Percentiles rank a stretch among this genome's conserved stretches.
Conservation (phyloP, 2,888 invertebrate species). For the Tolmerus cingulatus region DNA sequence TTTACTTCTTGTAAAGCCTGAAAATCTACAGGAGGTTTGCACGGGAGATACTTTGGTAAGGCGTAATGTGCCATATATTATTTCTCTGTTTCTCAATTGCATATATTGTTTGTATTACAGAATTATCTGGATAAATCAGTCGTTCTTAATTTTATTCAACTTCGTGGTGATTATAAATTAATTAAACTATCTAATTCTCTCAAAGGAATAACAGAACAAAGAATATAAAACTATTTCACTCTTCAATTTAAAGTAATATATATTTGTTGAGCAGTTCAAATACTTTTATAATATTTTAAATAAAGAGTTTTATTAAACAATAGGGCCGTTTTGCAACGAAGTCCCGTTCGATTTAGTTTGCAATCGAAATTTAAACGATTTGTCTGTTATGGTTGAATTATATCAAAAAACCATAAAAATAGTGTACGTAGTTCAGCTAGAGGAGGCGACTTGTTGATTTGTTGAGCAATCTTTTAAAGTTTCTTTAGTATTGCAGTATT, state of each 20-base stretch:
- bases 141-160: conserved; percentile 90
- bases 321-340: no score
- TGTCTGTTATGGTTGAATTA: neutral
- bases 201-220: conserved; percentile 66
- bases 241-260: conserved; percentile 1
- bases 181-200: conserved; percentile 74
- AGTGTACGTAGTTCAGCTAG: neutral
- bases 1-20: conserved; percentile 91
- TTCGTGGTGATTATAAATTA: conserved; percentile 92
- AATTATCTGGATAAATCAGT: conserved; percentile 89
- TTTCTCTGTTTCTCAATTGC: neutral
- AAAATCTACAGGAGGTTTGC: conserved; percentile 95
- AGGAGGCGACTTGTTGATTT: no score
- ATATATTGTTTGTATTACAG: conserved; percentile 68
- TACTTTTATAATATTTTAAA: neutral
- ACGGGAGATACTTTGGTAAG: conserved; percentile 91
- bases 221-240: neutral
- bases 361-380: neutral
- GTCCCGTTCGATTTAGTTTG: neutral
- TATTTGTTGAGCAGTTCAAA: neutral
- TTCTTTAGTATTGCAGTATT: no score
- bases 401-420: neutral
- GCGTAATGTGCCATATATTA: conserved; percentile 47
- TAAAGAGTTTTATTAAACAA: no score
- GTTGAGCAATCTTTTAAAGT: no score